Evolutionary conservation across 2,113 vertebrate species (phyloP).

Genomic region (Odocoileus hemionus): DNA sequence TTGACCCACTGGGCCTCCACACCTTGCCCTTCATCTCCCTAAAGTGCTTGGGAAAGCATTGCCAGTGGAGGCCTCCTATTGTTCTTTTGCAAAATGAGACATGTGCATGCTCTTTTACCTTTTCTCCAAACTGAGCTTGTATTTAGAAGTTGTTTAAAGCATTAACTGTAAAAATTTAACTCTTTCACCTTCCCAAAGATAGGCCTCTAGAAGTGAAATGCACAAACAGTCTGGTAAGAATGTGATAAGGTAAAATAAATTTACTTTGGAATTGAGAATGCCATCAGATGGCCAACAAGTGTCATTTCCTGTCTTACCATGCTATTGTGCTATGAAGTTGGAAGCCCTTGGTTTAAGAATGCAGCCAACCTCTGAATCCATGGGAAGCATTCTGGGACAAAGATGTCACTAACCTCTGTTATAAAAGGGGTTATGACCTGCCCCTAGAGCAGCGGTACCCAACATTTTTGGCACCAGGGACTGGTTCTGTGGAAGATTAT

Average conservation of each 20-base stretch:
- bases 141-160: conserved; percentile 13
- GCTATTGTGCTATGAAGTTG: not conserved
- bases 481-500: not conserved
- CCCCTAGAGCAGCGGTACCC: not conserved
- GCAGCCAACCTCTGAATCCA: not conserved
- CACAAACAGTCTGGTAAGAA: not conserved
- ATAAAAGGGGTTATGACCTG: not conserved
- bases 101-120: not conserved
- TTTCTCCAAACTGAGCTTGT: not conserved
- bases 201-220: not conserved
- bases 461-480: not conserved
- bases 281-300: not conserved
- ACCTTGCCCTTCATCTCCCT: not conserved
- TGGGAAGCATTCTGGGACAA: not conserved
- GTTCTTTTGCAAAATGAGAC: conserved; percentile 12
- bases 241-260: not conserved
- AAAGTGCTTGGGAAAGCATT: not conserved
- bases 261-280: conserved; percentile 4
- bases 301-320: not conserved
- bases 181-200: not conserved
- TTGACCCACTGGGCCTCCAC: not conserved
- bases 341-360: not conserved
- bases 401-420: not conserved
- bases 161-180: conserved; percentile 30
- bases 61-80: not conserved